Evolutionary conservation across 2,113 vertebrate genomes (phyloP).

Genomic region (Spizaetus ornatus): DNA sequence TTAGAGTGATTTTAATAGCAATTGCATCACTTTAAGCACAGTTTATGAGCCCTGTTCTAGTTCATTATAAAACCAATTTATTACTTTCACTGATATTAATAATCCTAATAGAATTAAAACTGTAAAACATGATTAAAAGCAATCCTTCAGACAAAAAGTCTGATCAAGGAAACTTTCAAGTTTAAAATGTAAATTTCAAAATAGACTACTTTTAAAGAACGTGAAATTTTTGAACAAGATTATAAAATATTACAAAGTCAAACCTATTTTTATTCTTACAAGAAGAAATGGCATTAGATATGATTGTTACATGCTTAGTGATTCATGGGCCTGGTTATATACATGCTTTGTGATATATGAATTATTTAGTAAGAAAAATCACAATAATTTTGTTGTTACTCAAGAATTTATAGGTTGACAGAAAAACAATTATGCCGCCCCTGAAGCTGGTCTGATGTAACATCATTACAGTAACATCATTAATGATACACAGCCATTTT

Average conservation of each 20-base stretch:
- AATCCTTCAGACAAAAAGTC: slow-evolving; percentile 14
- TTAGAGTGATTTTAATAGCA: slow-evolving; percentile 43
- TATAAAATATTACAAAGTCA: slow-evolving; percentile 45
- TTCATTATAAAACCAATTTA: slow-evolving; percentile 59
- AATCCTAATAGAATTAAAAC: slow-evolving; percentile 56
- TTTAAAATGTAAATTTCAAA: slow-evolving; percentile 29
- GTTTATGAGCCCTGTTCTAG: slow-evolving; percentile 56
- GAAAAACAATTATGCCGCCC: slow-evolving; percentile 89
- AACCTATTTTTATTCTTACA: slow-evolving; percentile 48
- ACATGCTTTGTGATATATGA: slow-evolving; percentile 76
- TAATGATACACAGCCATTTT: background rate
- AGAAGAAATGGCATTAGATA: slow-evolving; percentile 65
- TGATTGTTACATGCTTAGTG: slow-evolving; percentile 63
- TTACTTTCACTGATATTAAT: slow-evolving; percentile 61
- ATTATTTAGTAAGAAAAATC: slow-evolving; percentile 89
- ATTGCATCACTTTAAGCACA: slow-evolving; percentile 65
- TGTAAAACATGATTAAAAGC: slow-evolving; percentile 53
- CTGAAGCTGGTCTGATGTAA: slow-evolving; percentile 74
- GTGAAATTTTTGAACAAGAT: slow-evolving; percentile 16
- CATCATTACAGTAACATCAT: slow-evolving; percentile 14
- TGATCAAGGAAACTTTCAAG: slow-evolving; percentile 20
- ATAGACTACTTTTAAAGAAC: background rate
- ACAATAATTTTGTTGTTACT: slow-evolving; percentile 85
- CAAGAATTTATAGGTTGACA: slow-evolving; percentile 88
- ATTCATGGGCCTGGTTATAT: slow-evolving; percentile 73